A percentile compares a stretch with the other conserved stretches of the same genome.
Conservation (phyloP, 1,140 invertebrate genomes). For the Colletes latitarsis region DNA sequence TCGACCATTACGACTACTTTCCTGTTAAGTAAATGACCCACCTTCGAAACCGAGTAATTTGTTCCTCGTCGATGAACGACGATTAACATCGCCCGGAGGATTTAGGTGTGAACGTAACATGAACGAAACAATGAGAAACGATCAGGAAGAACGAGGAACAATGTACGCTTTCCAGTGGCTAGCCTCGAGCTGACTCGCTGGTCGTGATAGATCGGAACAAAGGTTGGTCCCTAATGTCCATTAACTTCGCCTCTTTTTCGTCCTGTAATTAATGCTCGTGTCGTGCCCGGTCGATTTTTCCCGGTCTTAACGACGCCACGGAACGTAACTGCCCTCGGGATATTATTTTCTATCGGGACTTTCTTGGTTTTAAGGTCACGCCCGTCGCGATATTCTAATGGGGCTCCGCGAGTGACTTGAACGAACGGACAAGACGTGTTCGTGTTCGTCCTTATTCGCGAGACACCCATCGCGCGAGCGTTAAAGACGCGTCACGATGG, state of each 20-base stretch:
- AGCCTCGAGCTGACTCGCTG: not conserved
- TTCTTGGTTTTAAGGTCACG: conserved; percentile 16
- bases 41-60: conserved; percentile 24
- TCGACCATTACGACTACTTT: not conserved
- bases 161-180: conserved; percentile 30
- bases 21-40: not conserved
- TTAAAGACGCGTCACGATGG: not conserved
- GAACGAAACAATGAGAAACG: conserved; percentile 27
- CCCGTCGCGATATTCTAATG: not conserved
- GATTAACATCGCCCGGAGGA: conserved; percentile 33
- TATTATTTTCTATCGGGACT: not conserved
- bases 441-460: not conserved
- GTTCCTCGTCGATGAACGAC: conserved; percentile 12
- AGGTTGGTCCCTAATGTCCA: conserved; percentile 12
- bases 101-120: conserved; percentile 38
- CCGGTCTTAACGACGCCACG: not conserved
- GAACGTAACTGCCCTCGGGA: not conserved
- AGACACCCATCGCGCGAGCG: not conserved
- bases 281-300: conserved; percentile 7
- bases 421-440: not conserved
- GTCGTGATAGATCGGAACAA: conserved; percentile 29
- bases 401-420: not conserved
- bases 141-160: conserved; percentile 26
- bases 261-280: conserved; percentile 26
- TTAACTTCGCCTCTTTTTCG: not conserved